Evolutionary conservation across 2,797 vertebrate genomes (phyloP), one percentile per base, ranked within the genome.

Genomic region (Agapornis canus): DNA sequence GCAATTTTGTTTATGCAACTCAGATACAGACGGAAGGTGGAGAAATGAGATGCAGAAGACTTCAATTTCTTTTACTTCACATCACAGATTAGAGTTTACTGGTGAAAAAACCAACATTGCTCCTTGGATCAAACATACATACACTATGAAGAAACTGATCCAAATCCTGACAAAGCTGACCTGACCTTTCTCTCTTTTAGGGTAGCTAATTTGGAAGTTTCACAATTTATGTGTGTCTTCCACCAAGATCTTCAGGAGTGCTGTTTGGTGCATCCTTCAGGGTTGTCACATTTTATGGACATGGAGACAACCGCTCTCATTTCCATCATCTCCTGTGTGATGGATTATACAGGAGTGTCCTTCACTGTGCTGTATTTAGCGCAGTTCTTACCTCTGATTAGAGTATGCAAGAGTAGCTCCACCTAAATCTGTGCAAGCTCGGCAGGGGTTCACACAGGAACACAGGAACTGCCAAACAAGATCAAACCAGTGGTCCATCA

Each of bases 331-430:
- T 88, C 71, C 79, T 56, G 66, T 32, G 63, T 81, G 60, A 64
- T 59, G 72, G 86, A 92, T 81, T 49, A 80, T 29, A 68, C 79
- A 37, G 81, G 31, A 93, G 82, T 79, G 76, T 85, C 92, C 86
- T 92, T 91, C 90, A 72, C 47, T 43, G 45, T 54, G 70, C 47
- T 43, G 45, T 54, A 42, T 83, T 93, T 73, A 95, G 93, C 92
- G 79, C 94, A 90, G 86, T 42, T 92, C 86, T 93, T 65, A 37
- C 61, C 94, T 96, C 92, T 91, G 61, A 95, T 96, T 93, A 95
- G 39, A 83, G 66, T 31, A 91, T 37, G 90, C 93, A 78, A 86
- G 65, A 86, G 64, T 25, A 86, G 84, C 86, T 95, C 91, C 95
- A 95, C 88, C 89, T 82, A 93, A 93, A 78, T 42, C 86, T 83